Base-by-base conservation (phyloP, 2,113 vertebrate species). In the Onychostoma macrolepis region DNA sequence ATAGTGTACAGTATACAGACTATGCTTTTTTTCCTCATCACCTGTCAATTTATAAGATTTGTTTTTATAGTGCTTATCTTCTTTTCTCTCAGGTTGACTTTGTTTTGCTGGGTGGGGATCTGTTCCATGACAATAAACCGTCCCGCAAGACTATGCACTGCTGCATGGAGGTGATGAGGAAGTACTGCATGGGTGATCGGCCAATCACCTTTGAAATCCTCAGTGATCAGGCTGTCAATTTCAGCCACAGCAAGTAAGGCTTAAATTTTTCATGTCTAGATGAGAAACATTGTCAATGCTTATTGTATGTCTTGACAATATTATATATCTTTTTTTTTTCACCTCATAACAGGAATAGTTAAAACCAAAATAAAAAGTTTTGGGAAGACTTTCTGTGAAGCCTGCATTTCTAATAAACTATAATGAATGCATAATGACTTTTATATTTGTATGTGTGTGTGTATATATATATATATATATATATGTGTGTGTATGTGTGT, bases 101-200 rank as follows among this genome's bases (percentile, higher is more conserved):
- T 89, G 92, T 99, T 94, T 94, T 99, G 84, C 93, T 99, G 91
- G 98, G 98, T 58, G 98, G 98, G 6, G 98, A 99, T 94, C 96
- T 99, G 89, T 99, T 99, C 90, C 98, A 99, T 9, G 97, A 99
- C 84, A 99, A 99, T 93, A 99, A 99, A 88, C 98, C 98, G 0
- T 97, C 98, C 11, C 96, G 98, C 9, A 96, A 95, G 91, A 96
- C 97, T n/a, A 86, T 99, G 36, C 95, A 99, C 90, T 94, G 72
- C 2, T 97, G 97, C 91, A 94, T 99, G 58, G 96, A 96, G 48
- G 93, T 96, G 65, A 88, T 99, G 1, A 95, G 98, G 76, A 95
- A 95, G 84, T 96, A 98, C 87, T 99, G 98, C 92, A 99, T 99
- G 98, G 98, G 98, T n/a, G 97, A 98, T 83, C 95, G 92, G 9